These are phyloP conservation scores for Laothoe populi DNA, from an alignment of 2,888 invertebrate genomes.

Conservation along the genomic window DNA sequence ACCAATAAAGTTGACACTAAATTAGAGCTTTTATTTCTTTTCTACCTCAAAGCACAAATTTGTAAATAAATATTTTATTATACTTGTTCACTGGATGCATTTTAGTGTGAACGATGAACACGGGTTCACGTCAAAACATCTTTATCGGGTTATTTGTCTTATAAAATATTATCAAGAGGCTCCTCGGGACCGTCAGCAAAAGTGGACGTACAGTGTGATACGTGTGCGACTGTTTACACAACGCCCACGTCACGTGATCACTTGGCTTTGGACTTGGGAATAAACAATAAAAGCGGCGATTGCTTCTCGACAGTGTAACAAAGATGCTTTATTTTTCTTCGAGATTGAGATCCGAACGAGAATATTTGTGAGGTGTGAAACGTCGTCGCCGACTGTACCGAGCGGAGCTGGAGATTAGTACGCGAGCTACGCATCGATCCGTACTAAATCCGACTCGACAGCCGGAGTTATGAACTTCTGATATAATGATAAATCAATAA, in stretches of 20 bases:
- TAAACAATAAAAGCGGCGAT: conserved; percentile 83
- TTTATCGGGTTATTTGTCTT: conserved; percentile 85
- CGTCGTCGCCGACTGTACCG: conserved; percentile 68
- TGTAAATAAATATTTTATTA: conserved; percentile 82
- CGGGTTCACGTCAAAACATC: conserved; percentile 85
- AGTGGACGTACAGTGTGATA: conserved; percentile 78
- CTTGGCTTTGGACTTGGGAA: conserved; percentile 74
- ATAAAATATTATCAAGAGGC: conserved; percentile 85
- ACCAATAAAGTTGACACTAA: conserved; percentile 82
- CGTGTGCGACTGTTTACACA: conserved; percentile 80
- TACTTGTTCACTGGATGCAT: conserved; percentile 81
- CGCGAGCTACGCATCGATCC: conserved; percentile 66
- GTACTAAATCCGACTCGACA: conserved; percentile 75
- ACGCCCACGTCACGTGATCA: conserved; percentile 81
- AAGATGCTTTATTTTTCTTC: conserved; percentile 79
- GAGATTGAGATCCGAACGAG: conserved; percentile 70
- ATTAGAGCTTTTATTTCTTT: conserved; percentile 77
- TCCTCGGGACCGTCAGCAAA: conserved; percentile 83
- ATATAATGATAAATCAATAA: conserved; percentile 81
- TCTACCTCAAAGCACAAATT: conserved; percentile 71
- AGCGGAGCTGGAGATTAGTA: conserved; percentile 59
- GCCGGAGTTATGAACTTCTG: conserved; percentile 74
- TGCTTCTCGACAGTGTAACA: conserved; percentile 78
- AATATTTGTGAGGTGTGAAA: conserved; percentile 67
- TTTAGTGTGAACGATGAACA: conserved; percentile 84